These are phyloP conservation scores for Antedon mediterranea DNA, from an alignment of 53 echinoderm and acorn worm genomes.

Conservation along the genomic window DNA sequence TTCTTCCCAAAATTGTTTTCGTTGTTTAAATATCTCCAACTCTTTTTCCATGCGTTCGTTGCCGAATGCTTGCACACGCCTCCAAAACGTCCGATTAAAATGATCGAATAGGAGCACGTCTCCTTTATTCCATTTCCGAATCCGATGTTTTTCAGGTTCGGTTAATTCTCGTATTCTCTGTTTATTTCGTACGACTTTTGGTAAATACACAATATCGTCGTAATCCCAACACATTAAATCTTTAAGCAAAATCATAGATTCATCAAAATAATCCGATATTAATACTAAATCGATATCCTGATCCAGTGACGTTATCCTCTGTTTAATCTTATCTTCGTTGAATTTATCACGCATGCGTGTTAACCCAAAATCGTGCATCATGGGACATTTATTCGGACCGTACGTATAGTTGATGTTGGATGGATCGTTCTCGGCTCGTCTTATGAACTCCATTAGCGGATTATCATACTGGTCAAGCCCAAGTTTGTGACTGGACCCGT, in stretches of 20 bases:
- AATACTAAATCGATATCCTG: constrained; percentile 42
- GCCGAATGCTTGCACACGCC: constrained; percentile 48
- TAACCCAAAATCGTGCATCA: constrained; percentile 75
- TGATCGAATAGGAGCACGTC: constrained; percentile 46
- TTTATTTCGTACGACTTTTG: constrained; percentile 64
- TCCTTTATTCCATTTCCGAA: constrained; percentile 59
- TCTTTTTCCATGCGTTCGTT: constrained; percentile 54
- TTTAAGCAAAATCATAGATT: constrained; percentile 76
- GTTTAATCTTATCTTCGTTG: constrained; percentile 7
- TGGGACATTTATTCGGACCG: constrained; percentile 69
- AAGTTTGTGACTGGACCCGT: constrained; percentile 20
- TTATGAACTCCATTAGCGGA: constrained; percentile 40
- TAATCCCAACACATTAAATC: constrained; percentile 75
- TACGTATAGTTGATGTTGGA: not conserved
- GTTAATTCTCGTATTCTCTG: constrained; percentile 31
- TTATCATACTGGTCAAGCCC: constrained; percentile 32
- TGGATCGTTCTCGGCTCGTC: constrained; percentile 11
- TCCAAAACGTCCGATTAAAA: constrained; percentile 73
- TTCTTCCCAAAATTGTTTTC: not conserved
- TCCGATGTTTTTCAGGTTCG: constrained; percentile 7
- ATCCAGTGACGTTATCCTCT: constrained; percentile 33
- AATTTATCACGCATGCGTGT: constrained; percentile 44
- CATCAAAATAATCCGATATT: constrained; percentile 78
- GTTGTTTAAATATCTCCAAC: constrained; percentile 6
- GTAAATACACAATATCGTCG: constrained; percentile 66